These are phyloP conservation scores for Marmota flaviventris DNA, from an alignment of 2,113 vertebrate species.

Conservation along the genomic window DNA sequence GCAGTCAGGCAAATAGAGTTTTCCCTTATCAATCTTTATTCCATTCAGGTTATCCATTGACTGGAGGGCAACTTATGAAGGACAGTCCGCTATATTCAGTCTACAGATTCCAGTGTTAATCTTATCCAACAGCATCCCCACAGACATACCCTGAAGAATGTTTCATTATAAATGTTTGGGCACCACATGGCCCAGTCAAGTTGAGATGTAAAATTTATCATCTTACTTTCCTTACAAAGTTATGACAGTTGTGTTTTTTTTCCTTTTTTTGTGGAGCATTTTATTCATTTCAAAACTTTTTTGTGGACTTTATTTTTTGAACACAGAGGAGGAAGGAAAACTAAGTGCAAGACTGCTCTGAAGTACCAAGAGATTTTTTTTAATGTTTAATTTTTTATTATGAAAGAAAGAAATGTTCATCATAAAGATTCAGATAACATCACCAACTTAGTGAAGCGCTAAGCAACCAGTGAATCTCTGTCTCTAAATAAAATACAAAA, in stretches of 20 bases:
- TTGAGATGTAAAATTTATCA: slow-evolving; percentile 14
- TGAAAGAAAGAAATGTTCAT: slow-evolving; percentile 21
- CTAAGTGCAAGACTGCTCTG: slow-evolving; percentile 28
- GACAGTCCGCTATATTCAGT: neutral
- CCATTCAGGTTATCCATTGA: neutral
- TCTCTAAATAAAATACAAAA: too few species aligned
- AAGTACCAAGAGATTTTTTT: slow-evolving; percentile 2
- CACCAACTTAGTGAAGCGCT: too few species aligned
- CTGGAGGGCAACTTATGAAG: neutral
- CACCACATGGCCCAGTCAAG: neutral
- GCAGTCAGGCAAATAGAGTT: neutral
- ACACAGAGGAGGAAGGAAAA: neutral
- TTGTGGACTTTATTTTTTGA: slow-evolving; percentile 12
- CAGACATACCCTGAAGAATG: neutral
- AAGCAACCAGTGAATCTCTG: too few species aligned
- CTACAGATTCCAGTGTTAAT: neutral
- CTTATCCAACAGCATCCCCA: neutral
- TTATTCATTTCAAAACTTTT: slow-evolving; percentile 42
- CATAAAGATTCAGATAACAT: neutral
- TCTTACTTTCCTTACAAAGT: neutral
- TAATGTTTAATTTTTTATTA: slow-evolving; percentile 25
- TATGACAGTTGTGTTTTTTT: neutral
- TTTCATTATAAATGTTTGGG: slow-evolving; percentile 22
- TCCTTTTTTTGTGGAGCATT: neutral
- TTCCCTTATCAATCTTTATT: neutral